Conservation (phyloP, 2,797 vertebrate species). For the Channa striata region DNA sequence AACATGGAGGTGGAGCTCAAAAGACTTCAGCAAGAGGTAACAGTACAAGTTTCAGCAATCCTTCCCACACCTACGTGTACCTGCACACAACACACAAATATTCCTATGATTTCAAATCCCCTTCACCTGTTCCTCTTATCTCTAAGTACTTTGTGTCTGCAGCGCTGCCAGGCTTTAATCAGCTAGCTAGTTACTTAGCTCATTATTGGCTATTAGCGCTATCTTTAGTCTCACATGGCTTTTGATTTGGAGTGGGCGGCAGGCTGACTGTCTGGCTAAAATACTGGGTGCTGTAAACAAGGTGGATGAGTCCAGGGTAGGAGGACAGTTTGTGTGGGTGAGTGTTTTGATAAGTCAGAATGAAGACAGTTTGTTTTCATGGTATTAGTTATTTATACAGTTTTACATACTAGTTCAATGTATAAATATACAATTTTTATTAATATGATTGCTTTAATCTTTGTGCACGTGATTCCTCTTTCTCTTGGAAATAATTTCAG, state of each 20-base stretch:
- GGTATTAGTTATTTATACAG: slow-evolving; percentile 3
- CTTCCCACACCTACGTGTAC: neutral
- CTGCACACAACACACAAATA: slow-evolving; percentile 16
- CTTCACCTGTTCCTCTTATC: slow-evolving; percentile 35
- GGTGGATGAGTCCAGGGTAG: slow-evolving; percentile 43
- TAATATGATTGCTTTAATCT: neutral
- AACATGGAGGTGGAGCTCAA: slow-evolving; percentile 94
- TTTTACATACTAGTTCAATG: no score
- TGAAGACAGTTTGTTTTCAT: slow-evolving; percentile 3
- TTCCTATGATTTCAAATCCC: slow-evolving; percentile 12
- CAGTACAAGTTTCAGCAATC: neutral
- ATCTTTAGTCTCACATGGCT: slow-evolving; percentile 71
- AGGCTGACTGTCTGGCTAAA: slow-evolving; percentile 15
- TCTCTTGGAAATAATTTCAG: neutral
- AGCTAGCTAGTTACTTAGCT: slow-evolving; percentile 59
- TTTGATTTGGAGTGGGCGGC: slow-evolving; percentile 54
- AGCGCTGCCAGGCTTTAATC: slow-evolving; percentile 65
- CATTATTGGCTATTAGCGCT: slow-evolving; percentile 73
- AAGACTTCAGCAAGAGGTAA: slow-evolving; percentile 95
- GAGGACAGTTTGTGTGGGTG: neutral
- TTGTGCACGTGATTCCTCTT: neutral
- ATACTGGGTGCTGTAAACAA: slow-evolving; percentile 39
- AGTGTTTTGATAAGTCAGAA: slow-evolving; percentile 17
- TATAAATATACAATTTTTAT: neutral
- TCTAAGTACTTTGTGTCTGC: slow-evolving; percentile 42